phyloP scores from a whole-genome alignment of 2,888 invertebrate genomes.

The Cerastis rubricosa region DNA sequence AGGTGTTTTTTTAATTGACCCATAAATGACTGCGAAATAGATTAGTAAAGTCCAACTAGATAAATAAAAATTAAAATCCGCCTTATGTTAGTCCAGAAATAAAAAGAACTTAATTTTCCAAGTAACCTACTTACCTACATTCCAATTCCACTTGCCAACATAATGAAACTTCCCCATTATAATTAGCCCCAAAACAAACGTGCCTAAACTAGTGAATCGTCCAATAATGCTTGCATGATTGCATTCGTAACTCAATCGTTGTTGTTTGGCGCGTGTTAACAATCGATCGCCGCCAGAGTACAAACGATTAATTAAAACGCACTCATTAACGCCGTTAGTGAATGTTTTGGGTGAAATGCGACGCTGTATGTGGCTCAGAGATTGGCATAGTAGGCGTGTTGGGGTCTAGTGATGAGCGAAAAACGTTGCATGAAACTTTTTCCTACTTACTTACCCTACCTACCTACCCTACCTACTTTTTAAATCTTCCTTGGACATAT shows the following conservation, averaged over 20 bases:
- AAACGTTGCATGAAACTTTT: too few species aligned
- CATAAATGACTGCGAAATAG: background rate
- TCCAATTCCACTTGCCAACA: background rate
- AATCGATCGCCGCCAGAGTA: conserved; percentile 14
- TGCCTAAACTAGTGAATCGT: conserved; percentile 13
- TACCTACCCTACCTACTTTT: too few species aligned
- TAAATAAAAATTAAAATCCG: background rate
- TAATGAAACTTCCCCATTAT: background rate
- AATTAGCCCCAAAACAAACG: conserved; percentile 3
- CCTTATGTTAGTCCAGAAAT: background rate
- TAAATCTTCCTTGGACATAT: too few species aligned
- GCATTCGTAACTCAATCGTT: conserved; percentile 42
- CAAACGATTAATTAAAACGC: conserved; percentile 62
- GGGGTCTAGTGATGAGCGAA: background rate
- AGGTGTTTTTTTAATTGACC: too few species aligned
- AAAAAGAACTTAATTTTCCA: background rate
- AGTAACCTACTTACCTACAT: background rate
- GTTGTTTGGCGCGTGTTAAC: conserved; percentile 26
- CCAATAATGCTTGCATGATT: conserved; percentile 39
- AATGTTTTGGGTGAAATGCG: conserved; percentile 22
- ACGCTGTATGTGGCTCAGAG: background rate
- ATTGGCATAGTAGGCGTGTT: background rate
- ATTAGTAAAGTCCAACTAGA: background rate
- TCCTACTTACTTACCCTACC: too few species aligned
- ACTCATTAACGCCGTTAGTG: conserved; percentile 48